Evolutionary conservation across 2,888 invertebrate genomes (phyloP).

Genomic region (Eristalinus sepulchralis): DNA sequence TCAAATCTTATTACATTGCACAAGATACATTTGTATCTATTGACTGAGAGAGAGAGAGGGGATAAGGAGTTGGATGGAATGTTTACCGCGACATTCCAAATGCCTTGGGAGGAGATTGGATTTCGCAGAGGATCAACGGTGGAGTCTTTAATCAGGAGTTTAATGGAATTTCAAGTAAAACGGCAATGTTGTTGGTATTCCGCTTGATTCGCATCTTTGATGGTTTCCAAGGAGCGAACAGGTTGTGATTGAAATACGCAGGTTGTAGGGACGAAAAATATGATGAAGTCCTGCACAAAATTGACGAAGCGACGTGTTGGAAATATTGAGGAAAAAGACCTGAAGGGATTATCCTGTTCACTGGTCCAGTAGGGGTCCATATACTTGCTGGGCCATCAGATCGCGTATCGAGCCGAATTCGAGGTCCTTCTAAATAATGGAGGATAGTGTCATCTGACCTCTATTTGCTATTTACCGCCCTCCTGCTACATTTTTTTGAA

Average conservation of each 20-base stretch:
- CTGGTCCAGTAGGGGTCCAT: no score
- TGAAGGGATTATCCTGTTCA: no score
- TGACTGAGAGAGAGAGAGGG: background rate
- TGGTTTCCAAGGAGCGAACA: background rate
- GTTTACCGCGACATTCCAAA: background rate
- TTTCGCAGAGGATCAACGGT: constrained; percentile 16
- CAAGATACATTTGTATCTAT: background rate
- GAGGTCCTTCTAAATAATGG: no score
- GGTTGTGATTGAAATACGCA: background rate
- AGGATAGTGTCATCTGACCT: no score
- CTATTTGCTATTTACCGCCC: no score
- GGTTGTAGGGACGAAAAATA: no score
- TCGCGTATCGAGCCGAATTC: no score
- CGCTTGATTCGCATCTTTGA: background rate
- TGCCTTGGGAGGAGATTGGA: background rate
- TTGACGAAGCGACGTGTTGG: no score
- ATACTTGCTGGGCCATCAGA: no score
- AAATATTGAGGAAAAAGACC: no score
- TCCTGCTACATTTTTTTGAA: no score
- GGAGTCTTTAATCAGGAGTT: constrained; percentile 16
- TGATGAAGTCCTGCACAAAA: no score
- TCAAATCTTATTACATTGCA: constrained; percentile 9
- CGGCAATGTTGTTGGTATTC: background rate
- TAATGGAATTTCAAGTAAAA: constrained; percentile 5
- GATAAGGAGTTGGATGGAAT: constrained; percentile 1